These are phyloP conservation scores for Crotalus horridus DNA, from an alignment of 2,113 vertebrate genomes.

Conservation along the genomic window DNA sequence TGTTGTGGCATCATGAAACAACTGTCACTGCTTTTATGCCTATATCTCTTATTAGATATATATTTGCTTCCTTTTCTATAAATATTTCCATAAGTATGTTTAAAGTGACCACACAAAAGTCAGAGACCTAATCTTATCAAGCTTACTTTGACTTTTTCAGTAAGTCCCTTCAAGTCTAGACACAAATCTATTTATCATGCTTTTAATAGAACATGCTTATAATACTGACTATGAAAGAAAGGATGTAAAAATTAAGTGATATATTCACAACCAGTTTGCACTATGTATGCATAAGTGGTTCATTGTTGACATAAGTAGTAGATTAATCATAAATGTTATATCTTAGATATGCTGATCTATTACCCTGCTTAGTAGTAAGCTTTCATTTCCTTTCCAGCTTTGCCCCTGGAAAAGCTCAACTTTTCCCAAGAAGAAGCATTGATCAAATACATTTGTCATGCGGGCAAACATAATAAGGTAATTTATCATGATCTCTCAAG, in stretches of 20 bases:
- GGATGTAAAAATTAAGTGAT: background rate
- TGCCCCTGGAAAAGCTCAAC: constrained; percentile 74
- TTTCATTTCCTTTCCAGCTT: constrained; percentile 73
- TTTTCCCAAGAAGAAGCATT: constrained; percentile 74
- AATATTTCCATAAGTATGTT: background rate
- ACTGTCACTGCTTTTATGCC: background rate
- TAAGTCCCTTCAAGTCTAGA: background rate
- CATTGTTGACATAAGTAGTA: constrained; percentile 62
- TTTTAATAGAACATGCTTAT: background rate
- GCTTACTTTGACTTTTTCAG: background rate
- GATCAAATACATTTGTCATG: constrained; percentile 79
- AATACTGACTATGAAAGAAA: constrained; percentile 16
- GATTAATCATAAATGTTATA: constrained; percentile 54
- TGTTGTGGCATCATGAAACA: background rate
- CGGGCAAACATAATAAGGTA: constrained; percentile 74
- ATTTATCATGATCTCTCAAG: constrained; percentile 79
- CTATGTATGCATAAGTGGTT: constrained; percentile 1
- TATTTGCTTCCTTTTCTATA: background rate
- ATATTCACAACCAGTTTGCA: constrained; percentile 42
- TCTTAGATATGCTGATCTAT: constrained; percentile 63
- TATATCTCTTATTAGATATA: background rate
- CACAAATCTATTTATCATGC: background rate
- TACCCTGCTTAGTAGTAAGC: constrained; percentile 63
- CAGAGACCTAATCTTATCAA: background rate
- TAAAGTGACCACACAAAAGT: background rate